Evolutionary conservation across 2,888 invertebrate species (phyloP), one percentile per base, ranked within the genome.

Genomic region (Hartigia nigra): DNA sequence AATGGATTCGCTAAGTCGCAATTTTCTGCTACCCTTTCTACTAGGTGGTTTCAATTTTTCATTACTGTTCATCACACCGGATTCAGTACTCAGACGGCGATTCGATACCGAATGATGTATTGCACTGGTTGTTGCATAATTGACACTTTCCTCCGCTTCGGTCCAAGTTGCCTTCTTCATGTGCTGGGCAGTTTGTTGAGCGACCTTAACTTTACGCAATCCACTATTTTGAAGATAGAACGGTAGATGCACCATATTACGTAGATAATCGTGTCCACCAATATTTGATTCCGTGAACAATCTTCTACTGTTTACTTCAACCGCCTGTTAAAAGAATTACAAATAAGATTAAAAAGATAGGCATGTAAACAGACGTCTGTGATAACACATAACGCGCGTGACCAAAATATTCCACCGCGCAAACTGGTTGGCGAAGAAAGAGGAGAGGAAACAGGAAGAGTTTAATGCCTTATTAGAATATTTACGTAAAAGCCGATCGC

Each of bases 211-310:
- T 86, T 97, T 95, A 1, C 98, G 94, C 81, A 99, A 92, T 12
- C 98, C 98, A 1, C 98, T 98, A 92, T 98, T 99, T 93, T 99
- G 99, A 79, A 99, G 93, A 92, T 98, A 99, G 92, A 99, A 99
- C 0, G 99, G 99, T 87, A 99, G 93, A 91, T 99, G 99, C 35
- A 99, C 98, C 94, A 99, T 96, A 91, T 99, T 99, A 82, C 97
- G 95, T 76, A 99, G 93, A 90, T 98, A 98, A 92, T 97, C 97
- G 93, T 98, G 98, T 0, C 98, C 98, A 80, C 98, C 98, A 85
- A 99, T 98, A 91, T 96, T 97, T 82, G 96, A 97, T 91, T 98
- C 98, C 55, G 96, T 96, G 87, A 98, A 96, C 55, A 97, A 94
- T 34, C 97, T 94, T 31, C 97, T 94, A 86, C 97, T 97, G 92